A percentile compares a stretch with the other conserved stretches of the same genome.
phyloP scores from a whole-genome alignment of 2,113 vertebrate genomes.

The Bos taurus region DNA sequence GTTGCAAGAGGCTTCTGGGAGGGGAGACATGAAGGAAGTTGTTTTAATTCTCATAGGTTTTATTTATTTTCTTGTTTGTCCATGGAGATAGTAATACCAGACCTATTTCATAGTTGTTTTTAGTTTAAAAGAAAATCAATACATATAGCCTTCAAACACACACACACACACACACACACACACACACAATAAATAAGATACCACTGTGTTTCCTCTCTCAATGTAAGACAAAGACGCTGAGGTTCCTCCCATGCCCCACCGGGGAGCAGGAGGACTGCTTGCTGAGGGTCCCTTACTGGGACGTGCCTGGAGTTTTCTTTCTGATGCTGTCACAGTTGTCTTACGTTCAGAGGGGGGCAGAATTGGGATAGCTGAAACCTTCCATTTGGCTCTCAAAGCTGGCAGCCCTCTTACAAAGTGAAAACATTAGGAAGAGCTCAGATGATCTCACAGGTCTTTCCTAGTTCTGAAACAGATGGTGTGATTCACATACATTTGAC shows the following conservation, averaged over 20 bases:
- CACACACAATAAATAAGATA: neutral
- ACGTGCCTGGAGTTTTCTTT: neutral
- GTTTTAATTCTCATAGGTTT: neutral
- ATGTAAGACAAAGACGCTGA: neutral
- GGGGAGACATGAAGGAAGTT: neutral
- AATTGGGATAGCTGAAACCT: neutral
- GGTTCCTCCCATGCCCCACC: neutral
- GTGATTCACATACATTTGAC: slow-evolving; percentile 28
- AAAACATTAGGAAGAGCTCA: neutral
- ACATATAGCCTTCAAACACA: neutral
- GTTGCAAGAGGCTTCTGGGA: neutral
- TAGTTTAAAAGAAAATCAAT: slow-evolving; percentile 14
- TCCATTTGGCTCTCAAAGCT: neutral
- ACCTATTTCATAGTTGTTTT: neutral
- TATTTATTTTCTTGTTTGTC: neutral
- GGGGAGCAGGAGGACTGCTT: neutral
- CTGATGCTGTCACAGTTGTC: neutral
- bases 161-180: neutral
- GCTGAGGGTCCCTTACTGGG: neutral
- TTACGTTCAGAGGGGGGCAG: neutral
- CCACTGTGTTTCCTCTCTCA: neutral
- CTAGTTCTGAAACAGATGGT: slow-evolving; percentile 36
- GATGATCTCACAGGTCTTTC: slow-evolving; percentile 26
- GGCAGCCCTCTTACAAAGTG: neutral
- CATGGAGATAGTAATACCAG: neutral